These are phyloP conservation scores for Channa argus DNA, from an alignment of 2,113 vertebrate species.

Conservation along the genomic window DNA sequence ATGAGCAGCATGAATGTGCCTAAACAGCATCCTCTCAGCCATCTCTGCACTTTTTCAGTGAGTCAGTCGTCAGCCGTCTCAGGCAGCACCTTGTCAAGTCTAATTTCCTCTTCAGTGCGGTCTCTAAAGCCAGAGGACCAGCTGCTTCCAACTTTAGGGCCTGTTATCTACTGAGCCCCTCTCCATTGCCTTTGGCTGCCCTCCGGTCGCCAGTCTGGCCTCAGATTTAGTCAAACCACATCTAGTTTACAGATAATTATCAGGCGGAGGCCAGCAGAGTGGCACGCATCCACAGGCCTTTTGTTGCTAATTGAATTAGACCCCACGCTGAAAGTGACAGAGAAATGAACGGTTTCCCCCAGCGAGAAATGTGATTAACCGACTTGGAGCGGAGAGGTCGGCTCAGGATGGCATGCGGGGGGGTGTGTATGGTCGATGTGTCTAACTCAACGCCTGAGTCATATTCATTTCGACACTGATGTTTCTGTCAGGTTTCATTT, in stretches of 20 bases:
- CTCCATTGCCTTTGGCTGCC: conserved; percentile 60
- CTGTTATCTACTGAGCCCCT: conserved; percentile 51
- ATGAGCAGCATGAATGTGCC: conserved; percentile 41
- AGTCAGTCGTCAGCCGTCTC: conserved; percentile 39
- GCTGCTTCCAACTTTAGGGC: conserved; percentile 62
- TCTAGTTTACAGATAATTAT: conserved; percentile 74
- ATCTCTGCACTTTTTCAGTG: conserved; percentile 37
- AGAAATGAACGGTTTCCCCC: conserved; percentile 65
- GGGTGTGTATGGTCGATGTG: conserved; percentile 18
- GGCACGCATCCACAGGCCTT: conserved; percentile 62
- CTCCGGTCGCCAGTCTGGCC: conserved; percentile 50
- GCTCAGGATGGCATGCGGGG: conserved; percentile 30
- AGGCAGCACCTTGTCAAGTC: conserved; percentile 66
- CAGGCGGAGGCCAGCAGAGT: conserved; percentile 61
- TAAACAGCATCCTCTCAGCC: conserved; percentile 43
- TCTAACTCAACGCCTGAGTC: conserved; percentile 12
- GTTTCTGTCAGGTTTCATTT: conserved; percentile 46
- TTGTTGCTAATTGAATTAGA: conserved; percentile 75
- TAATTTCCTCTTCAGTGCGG: conserved; percentile 39
- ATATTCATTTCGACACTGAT: conserved; percentile 11
- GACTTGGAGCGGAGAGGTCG: conserved; percentile 32
- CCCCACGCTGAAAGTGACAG: conserved; percentile 65
- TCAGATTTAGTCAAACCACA: conserved; percentile 57
- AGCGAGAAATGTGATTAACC: conserved; percentile 60
- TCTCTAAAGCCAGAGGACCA: conserved; percentile 39